Evolutionary conservation across 2,113 vertebrate species (phyloP), one percentile per base, ranked within the genome.

Genomic region (Catharus bicknelli): DNA sequence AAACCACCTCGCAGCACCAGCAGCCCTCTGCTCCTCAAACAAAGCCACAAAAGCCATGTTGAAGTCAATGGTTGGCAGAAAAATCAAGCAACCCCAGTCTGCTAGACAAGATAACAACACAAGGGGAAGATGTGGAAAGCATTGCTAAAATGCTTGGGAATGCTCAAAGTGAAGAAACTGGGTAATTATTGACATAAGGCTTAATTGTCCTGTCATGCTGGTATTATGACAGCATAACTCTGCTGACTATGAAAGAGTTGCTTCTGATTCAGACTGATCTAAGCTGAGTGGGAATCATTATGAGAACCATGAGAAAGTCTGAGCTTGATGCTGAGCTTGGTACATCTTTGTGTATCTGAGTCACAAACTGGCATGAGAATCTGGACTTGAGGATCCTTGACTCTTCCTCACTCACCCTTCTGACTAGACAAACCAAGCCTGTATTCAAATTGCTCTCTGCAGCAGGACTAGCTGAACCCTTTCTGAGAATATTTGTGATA

Each of bases 241-340:
- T 95, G 92, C 89, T 95, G 95, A 96, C 89, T 89, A 5, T 64
- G 70, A 51, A 90, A 57, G 77, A 90, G 73, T 78, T 92, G 70
- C 42, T 87, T 96, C 94, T 96, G 94, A 96, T 93, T 96, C 96
- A 94, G 81, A 76, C 89, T 54, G 51, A 89, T 51, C 83, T 86
- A 83, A 95, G 80, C 67, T 77, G 84, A 1, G 21, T 77, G 63
- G 90, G 68, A 67, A 92, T 42, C 4, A 1, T 77, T 86, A 95
- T 38, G 64, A 93, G 61, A 61, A 73, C 22, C 89, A 79, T 50
- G 84, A 89, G 90, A 90, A 96, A 58, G 38, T 89, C 67, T 87
- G 89, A 92, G 66, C 54, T 82, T 90, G 62, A 57, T 83, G 81
- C 50, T 62, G 89, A 62, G 63, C 81, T 69, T 73, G 42, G 66